phyloP scores from a whole-genome alignment of 2,797 vertebrate genomes.

The Lacerta bilineata region DNA sequence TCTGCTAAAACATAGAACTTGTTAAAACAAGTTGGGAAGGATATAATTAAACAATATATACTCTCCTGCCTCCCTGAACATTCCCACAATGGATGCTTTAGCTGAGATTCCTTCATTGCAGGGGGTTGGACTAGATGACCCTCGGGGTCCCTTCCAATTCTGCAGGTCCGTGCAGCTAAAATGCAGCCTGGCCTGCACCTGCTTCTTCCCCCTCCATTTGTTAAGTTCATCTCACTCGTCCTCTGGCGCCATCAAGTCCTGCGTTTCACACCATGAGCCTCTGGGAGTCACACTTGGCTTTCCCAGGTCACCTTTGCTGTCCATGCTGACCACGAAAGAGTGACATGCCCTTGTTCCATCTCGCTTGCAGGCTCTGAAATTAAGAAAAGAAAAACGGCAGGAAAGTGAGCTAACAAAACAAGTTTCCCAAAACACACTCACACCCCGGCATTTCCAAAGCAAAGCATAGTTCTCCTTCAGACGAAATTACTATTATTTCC shows the following conservation, averaged over 20 bases:
- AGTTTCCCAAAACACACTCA: background rate
- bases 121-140: too few species aligned
- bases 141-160: too few species aligned
- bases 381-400: background rate
- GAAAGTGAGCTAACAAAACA: background rate
- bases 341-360: background rate
- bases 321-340: background rate
- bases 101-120: too few species aligned
- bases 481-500: conserved; percentile 35
- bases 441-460: background rate
- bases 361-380: background rate
- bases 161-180: too few species aligned
- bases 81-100: too few species aligned
- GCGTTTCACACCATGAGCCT: rapidly evolving
- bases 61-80: too few species aligned
- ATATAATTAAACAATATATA: too few species aligned
- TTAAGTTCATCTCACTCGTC: background rate
- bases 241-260: background rate
- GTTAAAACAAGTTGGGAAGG: too few species aligned
- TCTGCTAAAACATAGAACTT: too few species aligned
- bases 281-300: background rate
- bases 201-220: too few species aligned
- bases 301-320: background rate
- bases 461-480: conserved; percentile 3
- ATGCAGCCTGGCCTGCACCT: too few species aligned